A percentile compares a stretch with the other conserved stretches of the same genome.
Conservation (phyloP, 2,888 invertebrate genomes). For the Notocelia uddmanniana region DNA sequence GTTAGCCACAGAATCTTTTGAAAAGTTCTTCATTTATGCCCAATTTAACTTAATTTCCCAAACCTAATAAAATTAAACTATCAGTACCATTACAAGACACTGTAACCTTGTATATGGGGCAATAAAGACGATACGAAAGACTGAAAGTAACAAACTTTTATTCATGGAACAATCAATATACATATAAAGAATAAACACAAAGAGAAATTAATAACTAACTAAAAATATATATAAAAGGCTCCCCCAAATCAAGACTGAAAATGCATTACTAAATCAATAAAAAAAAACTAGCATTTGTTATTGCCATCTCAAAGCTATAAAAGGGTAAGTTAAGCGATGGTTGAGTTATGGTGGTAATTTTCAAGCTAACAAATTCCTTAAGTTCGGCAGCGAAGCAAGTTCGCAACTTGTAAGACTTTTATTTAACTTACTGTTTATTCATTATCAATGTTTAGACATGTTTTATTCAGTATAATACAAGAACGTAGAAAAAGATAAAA, state of each 20-base stretch:
- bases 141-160: too few species aligned
- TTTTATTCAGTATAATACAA: background rate
- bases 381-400: conserved; percentile 7
- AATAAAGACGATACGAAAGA: too few species aligned
- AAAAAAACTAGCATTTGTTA: background rate
- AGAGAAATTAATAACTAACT: too few species aligned
- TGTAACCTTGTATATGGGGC: too few species aligned
- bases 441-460: background rate
- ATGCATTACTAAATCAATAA: background rate
- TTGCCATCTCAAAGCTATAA: background rate
- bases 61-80: too few species aligned
- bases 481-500: background rate
- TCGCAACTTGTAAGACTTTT: background rate
- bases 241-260: too few species aligned
- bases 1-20: too few species aligned
- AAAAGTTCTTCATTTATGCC: too few species aligned
- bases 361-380: background rate
- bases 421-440: background rate
- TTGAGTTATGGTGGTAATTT: conserved; percentile 3
- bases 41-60: too few species aligned
- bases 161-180: too few species aligned
- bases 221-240: too few species aligned
- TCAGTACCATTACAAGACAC: background rate
- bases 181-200: too few species aligned
- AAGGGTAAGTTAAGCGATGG: conserved; percentile 10